A percentile compares a stretch with the other conserved stretches of the same genome.
These are phyloP conservation scores for Mixornis gularis DNA, from an alignment of 2,113 vertebrate genomes.

Conservation along the genomic window DNA sequence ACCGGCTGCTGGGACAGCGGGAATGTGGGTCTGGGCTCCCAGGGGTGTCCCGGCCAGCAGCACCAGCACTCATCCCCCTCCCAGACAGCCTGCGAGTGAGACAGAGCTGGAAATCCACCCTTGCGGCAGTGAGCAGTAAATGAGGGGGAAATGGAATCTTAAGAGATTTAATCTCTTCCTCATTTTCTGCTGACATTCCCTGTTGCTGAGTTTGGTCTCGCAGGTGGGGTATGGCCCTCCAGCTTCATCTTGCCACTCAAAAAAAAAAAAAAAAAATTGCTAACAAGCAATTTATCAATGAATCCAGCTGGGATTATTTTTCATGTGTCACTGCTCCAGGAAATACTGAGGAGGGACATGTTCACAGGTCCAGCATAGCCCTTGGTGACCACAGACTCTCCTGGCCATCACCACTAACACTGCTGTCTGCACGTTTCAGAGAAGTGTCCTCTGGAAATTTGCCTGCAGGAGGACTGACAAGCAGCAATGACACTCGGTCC, in stretches of 20 bases:
- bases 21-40: not conserved
- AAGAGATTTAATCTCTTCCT: not conserved
- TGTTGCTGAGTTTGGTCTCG: not conserved
- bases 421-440: slow-evolving; percentile 31
- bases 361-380: not conserved
- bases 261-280: not conserved
- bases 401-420: not conserved
- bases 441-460: not conserved
- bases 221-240: not conserved
- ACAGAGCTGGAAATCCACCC: not conserved
- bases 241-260: not conserved
- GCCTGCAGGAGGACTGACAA: rapidly evolving
- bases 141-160: not conserved
- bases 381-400: not conserved
- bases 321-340: not conserved
- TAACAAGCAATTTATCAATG: not conserved
- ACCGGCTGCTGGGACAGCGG: not conserved
- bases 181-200: not conserved
- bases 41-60: not conserved
- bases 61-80: not conserved
- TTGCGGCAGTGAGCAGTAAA: not conserved
- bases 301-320: not conserved
- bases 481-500: slow-evolving; percentile 41
- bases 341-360: not conserved
- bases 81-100: not conserved